These are phyloP conservation scores for Upupa epops DNA, from an alignment of 2,113 vertebrate species.

Conservation along the genomic window DNA sequence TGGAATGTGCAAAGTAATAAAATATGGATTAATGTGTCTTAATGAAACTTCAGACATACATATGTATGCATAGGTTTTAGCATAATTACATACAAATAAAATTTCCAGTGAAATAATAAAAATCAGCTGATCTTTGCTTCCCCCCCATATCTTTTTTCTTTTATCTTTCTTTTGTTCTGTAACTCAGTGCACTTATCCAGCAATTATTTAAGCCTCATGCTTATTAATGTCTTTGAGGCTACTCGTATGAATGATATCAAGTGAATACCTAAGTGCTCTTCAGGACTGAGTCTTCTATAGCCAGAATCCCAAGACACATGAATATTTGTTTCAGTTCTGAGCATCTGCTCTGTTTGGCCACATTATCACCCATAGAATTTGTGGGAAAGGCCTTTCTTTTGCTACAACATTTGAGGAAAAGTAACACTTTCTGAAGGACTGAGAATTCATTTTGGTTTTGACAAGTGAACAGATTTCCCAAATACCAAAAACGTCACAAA, in stretches of 20 bases:
- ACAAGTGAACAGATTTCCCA: not conserved
- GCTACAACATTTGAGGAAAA: not conserved
- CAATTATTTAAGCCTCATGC: constrained; percentile 36
- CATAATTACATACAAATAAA: constrained; percentile 25
- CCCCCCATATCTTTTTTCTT: constrained; percentile 24
- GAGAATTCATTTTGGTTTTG: not conserved
- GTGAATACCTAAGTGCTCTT: not conserved
- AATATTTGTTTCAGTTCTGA: constrained; percentile 3
- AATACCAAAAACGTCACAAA: not conserved
- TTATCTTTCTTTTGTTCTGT: not conserved
- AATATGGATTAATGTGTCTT: constrained; percentile 41
- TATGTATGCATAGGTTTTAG: constrained; percentile 42
- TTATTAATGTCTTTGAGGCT: constrained; percentile 15
- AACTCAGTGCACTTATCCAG: not conserved
- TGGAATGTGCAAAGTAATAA: constrained; percentile 41
- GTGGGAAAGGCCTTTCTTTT: not conserved
- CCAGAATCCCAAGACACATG: not conserved
- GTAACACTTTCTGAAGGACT: not conserved
- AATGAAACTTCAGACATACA: constrained; percentile 53
- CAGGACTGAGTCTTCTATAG: not conserved
- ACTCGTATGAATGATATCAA: constrained; percentile 19
- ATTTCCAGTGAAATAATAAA: not conserved
- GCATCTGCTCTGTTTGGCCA: not conserved
- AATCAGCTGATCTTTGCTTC: constrained; percentile 10
- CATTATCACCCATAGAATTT: not conserved